Conservation (phyloP, 2,113 vertebrate genomes). For the Hipposideros armiger region DNA sequence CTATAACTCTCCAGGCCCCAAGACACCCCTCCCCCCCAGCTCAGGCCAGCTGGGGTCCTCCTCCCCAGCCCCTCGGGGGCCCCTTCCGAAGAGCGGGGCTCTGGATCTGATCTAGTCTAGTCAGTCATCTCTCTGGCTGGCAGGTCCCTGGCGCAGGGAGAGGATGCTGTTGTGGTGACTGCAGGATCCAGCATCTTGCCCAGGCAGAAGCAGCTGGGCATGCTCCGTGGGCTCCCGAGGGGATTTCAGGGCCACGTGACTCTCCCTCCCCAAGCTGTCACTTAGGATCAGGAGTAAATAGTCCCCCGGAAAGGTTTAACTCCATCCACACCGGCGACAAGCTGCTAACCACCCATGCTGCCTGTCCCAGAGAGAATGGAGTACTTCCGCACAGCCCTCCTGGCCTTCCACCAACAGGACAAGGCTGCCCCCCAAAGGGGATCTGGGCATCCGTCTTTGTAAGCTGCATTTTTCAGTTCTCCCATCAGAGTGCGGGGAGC, state of each 20-base stretch:
- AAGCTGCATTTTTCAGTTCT: not conserved
- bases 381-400: not conserved
- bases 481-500: not conserved
- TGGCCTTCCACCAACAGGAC: not conserved
- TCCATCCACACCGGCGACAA: constrained; percentile 71
- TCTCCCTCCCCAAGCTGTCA: constrained; percentile 84
- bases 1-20: constrained; percentile 9
- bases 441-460: not conserved
- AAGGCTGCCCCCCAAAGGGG: constrained; percentile 61
- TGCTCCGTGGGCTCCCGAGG: constrained; percentile 86
- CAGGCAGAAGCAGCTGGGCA: constrained; percentile 88
- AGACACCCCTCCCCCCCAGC: constrained; percentile 72
- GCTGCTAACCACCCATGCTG: not conserved
- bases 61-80: constrained; percentile 17
- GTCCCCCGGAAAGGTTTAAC: constrained; percentile 80
- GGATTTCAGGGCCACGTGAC: constrained; percentile 86
- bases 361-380: not conserved
- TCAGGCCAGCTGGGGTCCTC: constrained; percentile 67
- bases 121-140: constrained; percentile 76
- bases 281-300: constrained; percentile 86
- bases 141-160: constrained; percentile 72
- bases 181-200: constrained; percentile 84
- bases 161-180: constrained; percentile 78
- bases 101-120: constrained; percentile 66
- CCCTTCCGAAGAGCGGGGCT: constrained; percentile 52